phyloP scores from a whole-genome alignment of 2,797 vertebrate genomes.

The Hybognathus amarus region DNA sequence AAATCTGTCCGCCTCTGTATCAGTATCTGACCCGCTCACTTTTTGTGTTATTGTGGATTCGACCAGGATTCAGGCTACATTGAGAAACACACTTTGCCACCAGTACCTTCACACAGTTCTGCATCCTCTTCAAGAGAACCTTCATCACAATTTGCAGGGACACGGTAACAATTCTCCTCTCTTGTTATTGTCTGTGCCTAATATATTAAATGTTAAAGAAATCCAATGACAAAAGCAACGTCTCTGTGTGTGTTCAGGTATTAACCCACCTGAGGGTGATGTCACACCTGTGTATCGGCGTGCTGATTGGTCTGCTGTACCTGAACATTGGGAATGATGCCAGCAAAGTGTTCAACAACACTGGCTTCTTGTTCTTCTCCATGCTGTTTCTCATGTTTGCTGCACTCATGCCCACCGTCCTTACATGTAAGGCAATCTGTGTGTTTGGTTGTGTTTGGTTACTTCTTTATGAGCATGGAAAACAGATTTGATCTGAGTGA shows the following conservation, averaged over 20 bases:
- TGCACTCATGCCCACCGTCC: conserved; percentile 95
- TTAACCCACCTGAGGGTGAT: conserved; percentile 94
- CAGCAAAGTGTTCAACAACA: conserved; percentile 99
- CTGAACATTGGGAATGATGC: conserved; percentile 96
- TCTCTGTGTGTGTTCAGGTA: conserved; percentile 77
- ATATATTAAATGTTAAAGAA: background rate
- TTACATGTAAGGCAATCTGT: conserved; percentile 89
- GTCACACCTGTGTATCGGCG: conserved; percentile 92
- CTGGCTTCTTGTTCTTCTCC: conserved; percentile 98
- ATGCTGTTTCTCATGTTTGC: conserved; percentile 99
- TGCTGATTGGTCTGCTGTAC: conserved; percentile 96
- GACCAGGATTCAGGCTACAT: conserved; percentile 84
- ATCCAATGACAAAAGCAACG: background rate
- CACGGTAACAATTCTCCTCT: conserved; percentile 75
- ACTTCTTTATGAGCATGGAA: conserved; percentile 18
- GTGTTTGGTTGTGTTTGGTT: conserved; percentile 9
- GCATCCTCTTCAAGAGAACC: conserved; percentile 96
- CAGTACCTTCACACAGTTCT: conserved; percentile 93
- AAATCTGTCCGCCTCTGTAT: background rate
- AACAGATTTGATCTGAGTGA: conserved; percentile 8
- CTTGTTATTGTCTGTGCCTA: background rate
- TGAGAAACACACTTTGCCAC: conserved; percentile 94
- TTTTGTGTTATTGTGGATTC: conserved; percentile 7
- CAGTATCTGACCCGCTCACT: background rate
- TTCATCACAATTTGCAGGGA: conserved; percentile 94